These are phyloP conservation scores for Euglossa dilemma DNA, from an alignment of 1,140 invertebrate genomes.

Conservation along the genomic window DNA sequence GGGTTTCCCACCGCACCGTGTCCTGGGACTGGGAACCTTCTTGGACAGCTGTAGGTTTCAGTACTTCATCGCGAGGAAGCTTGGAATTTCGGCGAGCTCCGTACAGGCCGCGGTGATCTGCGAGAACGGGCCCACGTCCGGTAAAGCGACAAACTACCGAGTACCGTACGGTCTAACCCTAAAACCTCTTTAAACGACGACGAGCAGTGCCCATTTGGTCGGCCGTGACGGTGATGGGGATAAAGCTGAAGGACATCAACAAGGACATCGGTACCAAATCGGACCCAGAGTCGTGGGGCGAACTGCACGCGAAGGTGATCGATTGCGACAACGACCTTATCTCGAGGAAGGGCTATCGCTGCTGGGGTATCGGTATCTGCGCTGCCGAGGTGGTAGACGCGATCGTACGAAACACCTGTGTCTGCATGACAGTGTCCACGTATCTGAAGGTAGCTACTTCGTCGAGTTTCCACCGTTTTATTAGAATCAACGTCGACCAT, in stretches of 20 bases:
- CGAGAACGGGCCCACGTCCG: constrained; percentile 84
- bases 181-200: not conserved
- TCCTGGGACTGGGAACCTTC: constrained; percentile 86
- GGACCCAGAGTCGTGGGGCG: constrained; percentile 84
- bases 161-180: not conserved
- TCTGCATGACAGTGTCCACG: constrained; percentile 84
- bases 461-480: not conserved
- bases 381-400: constrained; percentile 82
- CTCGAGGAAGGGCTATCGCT: constrained; percentile 83
- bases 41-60: constrained; percentile 85
- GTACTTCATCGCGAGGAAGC: constrained; percentile 83
- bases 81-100: constrained; percentile 82
- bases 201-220: constrained; percentile 86
- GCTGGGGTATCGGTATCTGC: constrained; percentile 83
- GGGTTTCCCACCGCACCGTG: constrained; percentile 84
- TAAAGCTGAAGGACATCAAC: constrained; percentile 83
- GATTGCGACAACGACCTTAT: constrained; percentile 82
- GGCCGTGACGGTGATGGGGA: constrained; percentile 85
- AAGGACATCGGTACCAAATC: constrained; percentile 80
- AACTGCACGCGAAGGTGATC: constrained; percentile 84
- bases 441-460: constrained; percentile 81
- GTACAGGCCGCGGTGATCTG: constrained; percentile 85
- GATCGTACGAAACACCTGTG: constrained; percentile 83
- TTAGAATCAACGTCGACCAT: fast-evolving
- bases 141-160: constrained; percentile 71